These are phyloP conservation scores for Ptychoptera contaminata DNA, from an alignment of 2,888 invertebrate genomes.

Conservation along the genomic window DNA sequence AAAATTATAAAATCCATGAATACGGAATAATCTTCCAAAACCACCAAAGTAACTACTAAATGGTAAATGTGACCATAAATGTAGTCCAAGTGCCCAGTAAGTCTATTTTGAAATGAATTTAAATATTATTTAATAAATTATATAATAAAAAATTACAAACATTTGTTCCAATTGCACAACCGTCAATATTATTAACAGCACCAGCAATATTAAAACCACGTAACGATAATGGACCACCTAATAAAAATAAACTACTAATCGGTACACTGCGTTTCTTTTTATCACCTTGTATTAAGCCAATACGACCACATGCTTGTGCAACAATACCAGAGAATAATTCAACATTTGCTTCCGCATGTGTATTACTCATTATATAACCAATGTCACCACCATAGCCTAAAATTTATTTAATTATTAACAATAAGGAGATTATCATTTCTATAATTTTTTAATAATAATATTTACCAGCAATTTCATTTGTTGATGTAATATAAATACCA, in stretches of 20 bases:
- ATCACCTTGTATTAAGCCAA: constrained; percentile 23
- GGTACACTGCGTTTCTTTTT: constrained; percentile 22
- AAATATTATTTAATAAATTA: constrained; percentile 8
- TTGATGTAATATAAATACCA: constrained; percentile 55
- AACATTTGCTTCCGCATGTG: constrained; percentile 53
- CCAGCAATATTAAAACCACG: constrained; percentile 79
- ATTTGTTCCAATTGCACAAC: constrained; percentile 56
- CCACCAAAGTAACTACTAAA: constrained; percentile 65
- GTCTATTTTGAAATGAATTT: constrained; percentile 30
- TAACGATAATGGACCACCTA: constrained; percentile 75
- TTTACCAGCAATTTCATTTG: constrained; percentile 60
- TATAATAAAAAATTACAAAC: constrained; percentile 7
- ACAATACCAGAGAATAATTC: constrained; percentile 36
- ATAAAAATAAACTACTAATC: constrained; percentile 25
- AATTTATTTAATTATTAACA: constrained; percentile 8
- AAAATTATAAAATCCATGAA: constrained; percentile 78
- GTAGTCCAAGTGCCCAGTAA: constrained; percentile 76
- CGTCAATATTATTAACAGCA: constrained; percentile 71
- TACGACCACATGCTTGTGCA: constrained; percentile 24
- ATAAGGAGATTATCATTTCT: not conserved
- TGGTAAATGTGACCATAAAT: constrained; percentile 81
- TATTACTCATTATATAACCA: constrained; percentile 73
- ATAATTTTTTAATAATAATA: no score
- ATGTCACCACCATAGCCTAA: constrained; percentile 65
- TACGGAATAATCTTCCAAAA: constrained; percentile 68